Base-by-base conservation (phyloP, 2,888 invertebrate genomes). In the Platycheirus rosarum region DNA sequence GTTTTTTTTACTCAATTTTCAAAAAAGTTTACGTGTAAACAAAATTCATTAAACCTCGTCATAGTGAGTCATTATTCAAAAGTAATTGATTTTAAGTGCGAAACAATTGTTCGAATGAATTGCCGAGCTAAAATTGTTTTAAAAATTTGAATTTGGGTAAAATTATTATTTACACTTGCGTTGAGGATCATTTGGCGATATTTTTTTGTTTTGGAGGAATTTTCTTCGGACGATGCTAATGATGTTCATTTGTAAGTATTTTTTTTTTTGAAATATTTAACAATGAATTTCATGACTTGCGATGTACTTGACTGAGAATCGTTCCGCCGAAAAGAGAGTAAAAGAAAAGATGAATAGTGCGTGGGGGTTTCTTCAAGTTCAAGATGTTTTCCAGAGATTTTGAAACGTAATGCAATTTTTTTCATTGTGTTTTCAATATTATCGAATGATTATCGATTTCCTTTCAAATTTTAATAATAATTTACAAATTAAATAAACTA, bases 171-270 rank as follows among this genome's bases (percentile, higher is more conserved):
- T 65, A 60, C 32, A 37, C 23, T 60, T 49, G 29, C 46, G 9
- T 75, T 73, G 46, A 23, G 29, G 65, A 51, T 73, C 37, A 65
- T 57, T 66, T 57, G 9, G 14, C 26, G 5, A 51, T 66, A 7
- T 14, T n/a, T 26, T 44, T 57, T 32, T 7, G 3, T 14, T 48
- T 14, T 40, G n/a, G 16, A 57, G 11, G 69, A 63, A 55, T 63
- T 63, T 48, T n/a, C n/a, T 40, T 16, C 11, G 3, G 46, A 62
- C 32, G 13, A 42, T 13, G 16, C 14, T 32, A 60, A 29, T 29
- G 37, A 70, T 66, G 65, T 76, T 48, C 16, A 75, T 48, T 75
- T 80, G 80, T 80, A 70, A 80, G 80, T 53, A 29, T 16, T 29
- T 14, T 14, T 4, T 20, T 35, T 40, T 60, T 14, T 65, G 4